Percentiles rank a stretch among this genome's conserved stretches.
Conservation (phyloP, 2,888 invertebrate genomes). For the Chaetogeoica ovagalla region DNA sequence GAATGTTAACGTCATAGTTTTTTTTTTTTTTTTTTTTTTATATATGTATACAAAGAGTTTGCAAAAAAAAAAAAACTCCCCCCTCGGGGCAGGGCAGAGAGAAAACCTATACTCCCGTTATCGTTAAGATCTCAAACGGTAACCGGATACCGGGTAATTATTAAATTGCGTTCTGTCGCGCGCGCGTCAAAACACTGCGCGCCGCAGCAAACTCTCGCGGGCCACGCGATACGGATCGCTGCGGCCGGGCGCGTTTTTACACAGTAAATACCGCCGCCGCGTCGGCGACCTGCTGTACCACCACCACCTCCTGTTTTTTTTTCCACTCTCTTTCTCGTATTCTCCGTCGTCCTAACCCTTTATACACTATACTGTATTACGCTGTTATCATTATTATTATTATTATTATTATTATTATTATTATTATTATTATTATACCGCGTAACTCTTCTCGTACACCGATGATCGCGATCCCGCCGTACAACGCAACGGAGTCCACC, state of each 20-base stretch:
- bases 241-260: constrained; percentile 12
- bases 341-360: neutral
- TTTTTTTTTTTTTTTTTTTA: no score
- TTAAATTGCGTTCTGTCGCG: constrained; percentile 41
- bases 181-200: constrained; percentile 36
- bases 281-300: neutral
- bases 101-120: constrained; percentile 18
- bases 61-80: constrained; percentile 6
- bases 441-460: no score
- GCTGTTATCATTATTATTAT: no score
- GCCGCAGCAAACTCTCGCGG: constrained; percentile 14
- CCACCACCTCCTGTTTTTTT: no score
- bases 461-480: constrained; percentile 27
- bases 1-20: no score
- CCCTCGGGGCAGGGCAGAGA: neutral
- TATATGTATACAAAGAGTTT: no score
- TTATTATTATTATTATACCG: no score
- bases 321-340: neutral
- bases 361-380: neutral
- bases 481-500: constrained; percentile 15
- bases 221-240: neutral
- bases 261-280: constrained; percentile 24
- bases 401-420: no score
- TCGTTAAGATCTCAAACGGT: constrained; percentile 15
- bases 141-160: constrained; percentile 41